Base-by-base conservation (phyloP, 2,888 invertebrate genomes). In the Scrobipalpa atriplicella region DNA sequence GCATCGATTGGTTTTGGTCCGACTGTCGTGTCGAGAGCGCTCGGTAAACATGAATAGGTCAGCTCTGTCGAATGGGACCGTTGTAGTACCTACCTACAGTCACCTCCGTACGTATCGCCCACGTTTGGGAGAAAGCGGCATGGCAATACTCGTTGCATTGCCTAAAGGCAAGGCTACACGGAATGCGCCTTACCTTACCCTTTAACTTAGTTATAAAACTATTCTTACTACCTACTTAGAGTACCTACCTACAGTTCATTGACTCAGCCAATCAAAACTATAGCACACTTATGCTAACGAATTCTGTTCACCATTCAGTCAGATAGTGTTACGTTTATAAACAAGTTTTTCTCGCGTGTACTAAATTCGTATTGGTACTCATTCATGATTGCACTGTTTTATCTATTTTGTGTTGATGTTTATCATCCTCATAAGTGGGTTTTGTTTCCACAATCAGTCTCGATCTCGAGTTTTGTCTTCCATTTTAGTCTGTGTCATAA, bases 81-180 rank as follows among this genome's bases (percentile, higher is more conserved):
- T 76, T 36, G 36, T 21, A 38, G 8, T 56, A 16, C 16, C 16
- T 56, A 16, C 16, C 16, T 18, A 9, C 16, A 16, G 16, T 6
- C 6, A 21, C 38, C 5, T 58, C n/a, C n/a, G 11, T 36, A 74
- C 21, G 72, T 75, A 76, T 81, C 89, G 87, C 89, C 90, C 89
- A 90, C 89, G 85, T 82, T 77, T 82, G 78, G 82, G 89, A 83
- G 89, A 89, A 89, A 89, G 89, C 87, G 78, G 71, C 71, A 64
- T 61, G 62, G 62, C 66, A 66, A 66, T 58, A 65, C 62, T 58
- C 58, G 56, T 29, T 36, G 36, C 58, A 16, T 51, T 51, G 51
- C 51, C 16, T 56, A 13, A 56, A 56, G n/a, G n/a, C 51, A 56
- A 56, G n/a, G n/a, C 51, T 51, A 51, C 10, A 41, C 2, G 19